Base-by-base conservation (phyloP, 1,140 invertebrate species). In the Odontomachus brunneus region DNA sequence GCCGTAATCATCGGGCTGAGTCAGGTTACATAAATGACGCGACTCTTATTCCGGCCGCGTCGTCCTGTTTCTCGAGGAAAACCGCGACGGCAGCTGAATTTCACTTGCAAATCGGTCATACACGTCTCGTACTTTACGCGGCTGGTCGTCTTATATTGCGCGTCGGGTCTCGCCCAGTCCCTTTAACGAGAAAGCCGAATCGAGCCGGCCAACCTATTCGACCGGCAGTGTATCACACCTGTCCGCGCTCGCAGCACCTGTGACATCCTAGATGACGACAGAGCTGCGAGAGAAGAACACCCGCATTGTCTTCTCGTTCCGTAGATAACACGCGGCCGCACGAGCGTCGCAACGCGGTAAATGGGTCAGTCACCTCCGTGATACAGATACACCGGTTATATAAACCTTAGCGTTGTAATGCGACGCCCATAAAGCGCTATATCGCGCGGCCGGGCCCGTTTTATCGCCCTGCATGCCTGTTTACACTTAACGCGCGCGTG, bases 321-420 rank as follows among this genome's bases (percentile, higher is more conserved):
- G 38, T 7, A 74, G 57, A 74, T 74, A 74, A 62, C 33, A 22
- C 71, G 33, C 3, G 38, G 9, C 9, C 38, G 38, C 72, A 49
- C 72, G 38, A 57, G 44, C 22, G 57, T 24, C 29, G 51, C 12
- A 11, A 29, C 51, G 17, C 53, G 38, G 57, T 74, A 74, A 74
- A 74, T 74, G 57, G 72, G 72, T 74, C 72, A 74, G 57, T 74
- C 72, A 74, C 72, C 72, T 74, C 62, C 72, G 57, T 11, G 9
- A 44, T 11, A 44, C 9, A 62, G 72, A 62, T 60, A 74, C 29
- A 74, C 38, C 33, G 60, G 72, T 74, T 74, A 74, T 74, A 74
- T 74, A 74, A 74, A 74, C 62, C 72, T 62, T 51, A 14, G 38
- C 38, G 38, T 14, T 74, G 72, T 74, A 74, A 62, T 38, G 38